Percentiles rank a stretch among this genome's conserved stretches.
Evolutionary conservation across 2,888 invertebrate species (phyloP).

Genomic region (Tortricodes alternella): DNA sequence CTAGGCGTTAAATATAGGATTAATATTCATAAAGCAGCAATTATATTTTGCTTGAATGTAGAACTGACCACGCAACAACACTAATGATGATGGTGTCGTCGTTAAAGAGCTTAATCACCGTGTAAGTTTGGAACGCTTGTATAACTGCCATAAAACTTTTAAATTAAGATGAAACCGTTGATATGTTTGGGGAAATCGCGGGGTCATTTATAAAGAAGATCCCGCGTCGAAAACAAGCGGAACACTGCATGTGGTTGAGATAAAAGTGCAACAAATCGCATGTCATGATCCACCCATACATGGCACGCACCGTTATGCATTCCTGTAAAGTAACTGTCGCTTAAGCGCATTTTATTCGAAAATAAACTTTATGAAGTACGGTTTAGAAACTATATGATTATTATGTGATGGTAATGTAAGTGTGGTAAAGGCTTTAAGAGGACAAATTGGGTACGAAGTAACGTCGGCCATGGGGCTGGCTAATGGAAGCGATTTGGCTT

Average conservation of each 20-base stretch:
- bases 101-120: slow-evolving; percentile 21
- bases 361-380: slow-evolving; percentile 35
- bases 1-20: slow-evolving; percentile 29
- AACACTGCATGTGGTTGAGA: slow-evolving; percentile 41
- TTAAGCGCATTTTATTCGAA: slow-evolving; percentile 30
- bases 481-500: slow-evolving; percentile 38
- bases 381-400: not conserved
- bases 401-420: not conserved
- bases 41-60: slow-evolving; percentile 13
- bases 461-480: slow-evolving; percentile 37
- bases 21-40: slow-evolving; percentile 23
- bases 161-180: slow-evolving; percentile 22
- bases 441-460: slow-evolving; percentile 57
- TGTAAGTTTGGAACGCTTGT: slow-evolving; percentile 25
- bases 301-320: slow-evolving; percentile 65
- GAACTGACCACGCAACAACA: slow-evolving; percentile 21
- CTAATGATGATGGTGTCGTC: slow-evolving; percentile 21
- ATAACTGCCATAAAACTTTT: slow-evolving; percentile 21
- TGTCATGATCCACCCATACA: slow-evolving; percentile 67
- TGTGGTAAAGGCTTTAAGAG: slow-evolving; percentile 25
- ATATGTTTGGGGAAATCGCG: slow-evolving; percentile 18
- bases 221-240: slow-evolving; percentile 34
- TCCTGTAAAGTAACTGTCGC: slow-evolving; percentile 34
- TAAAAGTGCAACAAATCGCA: slow-evolving; percentile 73
- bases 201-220: slow-evolving; percentile 19